phyloP scores from a whole-genome alignment of 2,888 invertebrate species.

The Apodemia mormo region DNA sequence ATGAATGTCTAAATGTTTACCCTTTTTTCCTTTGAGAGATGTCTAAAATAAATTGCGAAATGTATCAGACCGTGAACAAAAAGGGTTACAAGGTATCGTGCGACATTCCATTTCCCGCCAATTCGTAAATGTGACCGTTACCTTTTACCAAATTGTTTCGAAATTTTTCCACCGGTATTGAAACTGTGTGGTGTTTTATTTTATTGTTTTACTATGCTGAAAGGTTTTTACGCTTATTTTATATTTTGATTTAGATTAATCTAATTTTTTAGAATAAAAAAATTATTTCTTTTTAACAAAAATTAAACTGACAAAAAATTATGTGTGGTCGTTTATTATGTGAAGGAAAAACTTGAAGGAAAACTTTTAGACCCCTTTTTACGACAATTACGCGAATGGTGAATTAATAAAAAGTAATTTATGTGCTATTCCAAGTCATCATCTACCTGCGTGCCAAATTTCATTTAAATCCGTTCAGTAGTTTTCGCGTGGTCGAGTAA shows the following conservation, averaged over 20 bases:
- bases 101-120: slow-evolving; percentile 40
- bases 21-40: not conserved
- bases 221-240: not conserved
- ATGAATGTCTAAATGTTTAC: not conserved
- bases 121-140: slow-evolving; percentile 34
- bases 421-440: too few species aligned
- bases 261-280: too few species aligned
- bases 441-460: too few species aligned
- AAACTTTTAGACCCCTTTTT: too few species aligned
- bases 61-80: slow-evolving; percentile 28
- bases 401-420: too few species aligned
- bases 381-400: too few species aligned
- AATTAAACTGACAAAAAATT: too few species aligned
- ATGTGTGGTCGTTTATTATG: too few species aligned
- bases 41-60: slow-evolving; percentile 16
- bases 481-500: too few species aligned
- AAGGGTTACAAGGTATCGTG: slow-evolving; percentile 33
- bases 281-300: too few species aligned
- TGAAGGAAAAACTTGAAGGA: too few species aligned
- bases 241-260: not conserved
- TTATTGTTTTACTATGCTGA: not conserved
- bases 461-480: too few species aligned
- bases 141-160: slow-evolving; percentile 36
- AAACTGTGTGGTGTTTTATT: slow-evolving; percentile 8
- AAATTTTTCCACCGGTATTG: slow-evolving; percentile 16